Conservation (phyloP, 2,113 vertebrate genomes). For the Rhipidura dahli region DNA sequence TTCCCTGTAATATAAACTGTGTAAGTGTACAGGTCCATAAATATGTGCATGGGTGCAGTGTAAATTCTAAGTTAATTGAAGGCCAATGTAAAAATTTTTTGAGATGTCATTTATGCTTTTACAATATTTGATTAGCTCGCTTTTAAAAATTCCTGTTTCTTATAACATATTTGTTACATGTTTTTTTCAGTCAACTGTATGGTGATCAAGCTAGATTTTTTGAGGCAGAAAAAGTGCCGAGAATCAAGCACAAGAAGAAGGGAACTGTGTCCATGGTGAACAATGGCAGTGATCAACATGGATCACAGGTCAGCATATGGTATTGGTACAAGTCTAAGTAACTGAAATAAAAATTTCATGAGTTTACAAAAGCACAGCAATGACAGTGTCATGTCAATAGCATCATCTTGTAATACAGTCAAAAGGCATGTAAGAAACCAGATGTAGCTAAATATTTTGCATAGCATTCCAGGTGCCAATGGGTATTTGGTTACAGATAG, state of each 20-base stretch:
- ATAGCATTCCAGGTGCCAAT: background rate
- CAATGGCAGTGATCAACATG: slow-evolving; percentile 91
- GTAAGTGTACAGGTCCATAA: background rate
- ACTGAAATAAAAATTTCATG: background rate
- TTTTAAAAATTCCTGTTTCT: background rate
- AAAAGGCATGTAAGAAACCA: background rate
- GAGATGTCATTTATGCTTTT: background rate
- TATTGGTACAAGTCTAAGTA: background rate
- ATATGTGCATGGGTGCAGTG: background rate
- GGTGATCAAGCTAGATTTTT: slow-evolving; percentile 97
- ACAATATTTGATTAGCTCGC: background rate
- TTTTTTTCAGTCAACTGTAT: slow-evolving; percentile 87
- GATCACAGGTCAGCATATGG: slow-evolving; percentile 86
- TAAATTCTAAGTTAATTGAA: background rate
- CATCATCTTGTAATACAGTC: background rate
- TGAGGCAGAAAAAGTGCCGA: slow-evolving; percentile 88
- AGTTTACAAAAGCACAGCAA: background rate
- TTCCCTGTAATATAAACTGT: background rate
- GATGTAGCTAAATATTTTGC: background rate
- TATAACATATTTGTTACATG: background rate
- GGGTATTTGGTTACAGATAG: background rate
- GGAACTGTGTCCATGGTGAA: slow-evolving; percentile 98
- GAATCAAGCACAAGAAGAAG: slow-evolving; percentile 96
- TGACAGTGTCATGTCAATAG: background rate
- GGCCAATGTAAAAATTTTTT: background rate